Conservation (phyloP, 2,797 vertebrate genomes). For the Typhlichthys subterraneus region DNA sequence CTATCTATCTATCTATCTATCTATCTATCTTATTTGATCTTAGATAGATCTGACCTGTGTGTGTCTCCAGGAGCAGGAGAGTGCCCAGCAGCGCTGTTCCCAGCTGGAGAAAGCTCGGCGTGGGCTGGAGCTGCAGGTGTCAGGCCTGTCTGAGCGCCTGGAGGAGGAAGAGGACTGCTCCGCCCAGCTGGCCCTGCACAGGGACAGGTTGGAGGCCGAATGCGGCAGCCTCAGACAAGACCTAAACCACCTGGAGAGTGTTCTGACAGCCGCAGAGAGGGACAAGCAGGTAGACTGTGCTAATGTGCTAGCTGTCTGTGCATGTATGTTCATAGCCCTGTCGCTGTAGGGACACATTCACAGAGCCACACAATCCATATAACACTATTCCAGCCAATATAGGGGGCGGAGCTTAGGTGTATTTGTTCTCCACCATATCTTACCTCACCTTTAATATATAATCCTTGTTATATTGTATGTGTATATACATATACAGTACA, state of each 20-base stretch:
- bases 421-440: no score
- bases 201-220: constrained; percentile 72
- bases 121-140: constrained; percentile 75
- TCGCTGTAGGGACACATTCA: no score
- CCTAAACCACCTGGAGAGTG: constrained; percentile 74
- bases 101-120: constrained; percentile 68
- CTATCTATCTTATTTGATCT: no score
- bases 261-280: constrained; percentile 60
- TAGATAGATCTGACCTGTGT: background rate
- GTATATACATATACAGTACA: background rate
- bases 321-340: no score
- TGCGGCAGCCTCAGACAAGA: constrained; percentile 71
- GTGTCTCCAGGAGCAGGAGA: constrained; percentile 71
- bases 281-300: constrained; percentile 69
- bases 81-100: constrained; percentile 64
- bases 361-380: no score
- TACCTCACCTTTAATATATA: no score
- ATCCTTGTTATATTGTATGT: background rate
- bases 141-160: constrained; percentile 67
- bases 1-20: background rate
- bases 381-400: no score
- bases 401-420: no score
- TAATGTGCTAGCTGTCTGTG: background rate
- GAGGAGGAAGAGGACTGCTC: constrained; percentile 76
- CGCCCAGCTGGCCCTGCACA: constrained; percentile 64